A percentile compares a stretch with the other conserved stretches of the same genome.
Conservation (phyloP, 1,140 invertebrate species). For the Maniola jurtina region DNA sequence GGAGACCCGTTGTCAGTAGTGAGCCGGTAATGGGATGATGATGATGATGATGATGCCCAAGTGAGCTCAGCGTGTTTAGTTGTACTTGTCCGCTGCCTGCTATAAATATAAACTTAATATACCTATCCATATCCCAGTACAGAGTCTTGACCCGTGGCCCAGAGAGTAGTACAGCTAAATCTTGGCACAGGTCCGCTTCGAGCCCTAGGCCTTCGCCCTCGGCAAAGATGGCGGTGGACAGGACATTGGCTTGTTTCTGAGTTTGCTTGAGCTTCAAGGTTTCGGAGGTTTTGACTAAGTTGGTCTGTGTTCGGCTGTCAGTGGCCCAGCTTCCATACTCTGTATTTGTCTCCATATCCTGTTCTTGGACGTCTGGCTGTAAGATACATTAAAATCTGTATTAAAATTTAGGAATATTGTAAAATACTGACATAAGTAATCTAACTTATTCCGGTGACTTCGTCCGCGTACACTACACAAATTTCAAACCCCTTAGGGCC, state of each 20-base stretch:
- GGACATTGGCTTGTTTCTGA: constrained; percentile 55
- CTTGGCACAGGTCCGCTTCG: constrained; percentile 73
- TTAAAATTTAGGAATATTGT: too few species aligned
- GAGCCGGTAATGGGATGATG: too few species aligned
- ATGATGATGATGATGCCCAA: too few species aligned
- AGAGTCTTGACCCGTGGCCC: constrained; percentile 79
- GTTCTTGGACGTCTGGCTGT: constrained; percentile 45
- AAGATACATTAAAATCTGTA: too few species aligned
- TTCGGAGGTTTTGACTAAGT: constrained; percentile 67
- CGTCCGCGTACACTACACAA: too few species aligned
- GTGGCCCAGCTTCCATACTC: constrained; percentile 70
- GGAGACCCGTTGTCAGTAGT: too few species aligned
- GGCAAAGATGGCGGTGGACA: constrained; percentile 64
- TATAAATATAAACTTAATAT: constrained; percentile 5
- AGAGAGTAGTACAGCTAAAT: constrained; percentile 80
- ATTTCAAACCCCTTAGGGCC: too few species aligned
- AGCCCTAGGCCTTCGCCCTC: constrained; percentile 69
- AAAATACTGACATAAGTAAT: too few species aligned
- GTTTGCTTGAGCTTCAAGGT: constrained; percentile 47
- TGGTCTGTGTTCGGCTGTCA: constrained; percentile 65
- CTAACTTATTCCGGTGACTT: too few species aligned
- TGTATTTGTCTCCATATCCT: constrained; percentile 41
- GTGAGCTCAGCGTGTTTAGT: too few species aligned
- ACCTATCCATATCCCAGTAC: constrained; percentile 80
- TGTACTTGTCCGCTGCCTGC: not conserved